Evolutionary conservation across 2,797 vertebrate genomes (phyloP).

Genomic region (Manis crassicaudata): DNA sequence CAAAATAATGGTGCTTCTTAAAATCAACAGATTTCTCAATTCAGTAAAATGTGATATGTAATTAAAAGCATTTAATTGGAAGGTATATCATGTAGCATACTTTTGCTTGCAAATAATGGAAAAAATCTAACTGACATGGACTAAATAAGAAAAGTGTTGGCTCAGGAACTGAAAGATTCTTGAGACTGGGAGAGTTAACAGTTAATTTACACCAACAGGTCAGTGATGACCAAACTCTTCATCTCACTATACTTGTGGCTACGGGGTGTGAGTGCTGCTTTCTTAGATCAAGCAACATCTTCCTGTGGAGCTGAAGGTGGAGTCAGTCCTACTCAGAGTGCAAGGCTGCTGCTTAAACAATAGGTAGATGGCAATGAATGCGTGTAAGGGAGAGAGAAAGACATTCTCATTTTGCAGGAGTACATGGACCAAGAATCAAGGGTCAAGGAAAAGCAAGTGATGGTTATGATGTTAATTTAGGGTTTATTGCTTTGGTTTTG

Average conservation of each 20-base stretch:
- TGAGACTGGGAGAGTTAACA: not conserved
- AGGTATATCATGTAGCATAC: not conserved
- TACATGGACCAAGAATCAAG: not conserved
- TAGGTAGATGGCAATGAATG: not conserved
- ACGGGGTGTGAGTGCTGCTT: not conserved
- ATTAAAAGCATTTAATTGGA: constrained; percentile 41
- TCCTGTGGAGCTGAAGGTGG: not conserved
- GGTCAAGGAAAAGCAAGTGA: not conserved
- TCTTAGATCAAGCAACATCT: not conserved
- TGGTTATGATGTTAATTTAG: not conserved
- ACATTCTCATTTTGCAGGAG: not conserved
- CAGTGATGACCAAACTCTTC: not conserved
- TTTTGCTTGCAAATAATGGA: constrained; percentile 44
- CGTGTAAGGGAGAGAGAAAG: not conserved
- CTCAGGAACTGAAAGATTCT: constrained; percentile 19
- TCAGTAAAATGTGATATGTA: not conserved
- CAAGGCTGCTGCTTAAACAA: not conserved
- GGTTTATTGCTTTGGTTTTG: not conserved
- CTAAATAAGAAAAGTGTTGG: not conserved
- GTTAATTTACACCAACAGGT: not conserved
- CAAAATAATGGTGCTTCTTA: not conserved
- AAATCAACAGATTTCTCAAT: not conserved
- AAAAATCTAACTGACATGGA: not conserved
- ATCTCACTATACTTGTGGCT: not conserved
- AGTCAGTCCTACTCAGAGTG: not conserved